Base-by-base conservation (phyloP, 2,113 vertebrate species). In the Dasyprocta punctata region DNA sequence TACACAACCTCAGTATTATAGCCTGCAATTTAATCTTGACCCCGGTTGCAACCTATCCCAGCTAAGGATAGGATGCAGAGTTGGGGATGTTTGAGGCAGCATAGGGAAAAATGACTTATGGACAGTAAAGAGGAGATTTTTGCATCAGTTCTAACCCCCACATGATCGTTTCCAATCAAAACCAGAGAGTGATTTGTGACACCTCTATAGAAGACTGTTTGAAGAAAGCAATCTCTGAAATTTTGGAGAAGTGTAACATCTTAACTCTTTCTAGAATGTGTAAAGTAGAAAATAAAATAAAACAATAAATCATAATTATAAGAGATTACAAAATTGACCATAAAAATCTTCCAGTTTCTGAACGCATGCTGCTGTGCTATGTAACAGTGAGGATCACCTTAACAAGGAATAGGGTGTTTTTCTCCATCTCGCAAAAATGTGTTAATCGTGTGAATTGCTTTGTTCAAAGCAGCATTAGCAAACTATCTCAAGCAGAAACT, bases 201-300 rank as follows among this genome's bases (percentile, higher is more conserved):
- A 69, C 19, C 49, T 89, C 67, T 19, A 33, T 16, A 54, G 61
- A 67, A 89, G 28, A 90, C 6, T 33, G n/a, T 90, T 69, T 86
- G 52, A 44, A 94, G 88, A 91, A 90, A 90, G 12, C 12, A 56
- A 54, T 94, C 33, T 58, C 17, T 3, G 17, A 41, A 86, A 41
- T 82, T 94, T 69, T 89, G 33, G 16, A 92, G 90, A 78, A 86
- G 41, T 56, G 20, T 61, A 61, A 63, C 22, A 73, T 12, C 9
- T 52, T 77, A 58, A 73, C 92, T 85, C 61, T 58, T 92, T 90
- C 63, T 8, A 82, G 86, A 71, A 85, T 20, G 49, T 90, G 56
- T 80, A 73, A 94, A 78, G 60, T 36, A 69, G 52, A 49, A 89
- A 93, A 86, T 49, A 52, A 92, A 88, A 54, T 30, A n/a, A n/a